phyloP scores from a whole-genome alignment of 2,888 invertebrate genomes.

The Mechanitis messenoides region DNA sequence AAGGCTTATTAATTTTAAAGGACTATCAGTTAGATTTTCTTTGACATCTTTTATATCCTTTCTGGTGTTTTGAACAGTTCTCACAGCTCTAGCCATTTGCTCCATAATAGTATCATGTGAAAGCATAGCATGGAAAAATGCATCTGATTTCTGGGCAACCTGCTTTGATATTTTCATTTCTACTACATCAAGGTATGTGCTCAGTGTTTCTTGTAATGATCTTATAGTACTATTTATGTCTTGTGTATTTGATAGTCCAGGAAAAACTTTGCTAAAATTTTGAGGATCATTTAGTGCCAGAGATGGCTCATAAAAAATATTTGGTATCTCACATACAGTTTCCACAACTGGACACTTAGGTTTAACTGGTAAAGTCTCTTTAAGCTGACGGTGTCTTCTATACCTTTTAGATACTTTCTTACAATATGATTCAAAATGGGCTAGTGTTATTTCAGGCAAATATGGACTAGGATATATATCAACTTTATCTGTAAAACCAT shows the following conservation, averaged over 20 bases:
- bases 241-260: conserved; percentile 77
- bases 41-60: conserved; percentile 87
- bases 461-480: conserved; percentile 86
- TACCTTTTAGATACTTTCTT: conserved; percentile 84
- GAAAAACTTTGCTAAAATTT: conserved; percentile 91
- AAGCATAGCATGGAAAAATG: conserved; percentile 98
- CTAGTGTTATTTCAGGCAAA: conserved; percentile 87
- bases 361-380: conserved; percentile 60
- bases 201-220: conserved; percentile 91
- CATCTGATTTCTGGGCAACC: conserved; percentile 95
- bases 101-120: conserved; percentile 98
- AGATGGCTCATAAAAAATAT: conserved; percentile 87
- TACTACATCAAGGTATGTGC: conserved; percentile 95
- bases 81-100: conserved; percentile 90
- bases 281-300: conserved; percentile 87
- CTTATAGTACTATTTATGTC: conserved; percentile 79
- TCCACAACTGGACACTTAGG: conserved; percentile 66
- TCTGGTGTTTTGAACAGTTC: conserved; percentile 84
- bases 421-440: conserved; percentile 92
- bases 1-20: conserved; percentile 85
- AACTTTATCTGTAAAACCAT: conserved; percentile 90
- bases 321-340: conserved; percentile 83
- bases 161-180: conserved; percentile 96
- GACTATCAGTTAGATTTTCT: conserved; percentile 85
- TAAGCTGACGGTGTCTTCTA: conserved; percentile 78